A percentile compares a stretch with the other conserved stretches of the same genome.
Evolutionary conservation across 1,140 invertebrate genomes (phyloP).

Genomic region (Brachionus sp.): DNA sequence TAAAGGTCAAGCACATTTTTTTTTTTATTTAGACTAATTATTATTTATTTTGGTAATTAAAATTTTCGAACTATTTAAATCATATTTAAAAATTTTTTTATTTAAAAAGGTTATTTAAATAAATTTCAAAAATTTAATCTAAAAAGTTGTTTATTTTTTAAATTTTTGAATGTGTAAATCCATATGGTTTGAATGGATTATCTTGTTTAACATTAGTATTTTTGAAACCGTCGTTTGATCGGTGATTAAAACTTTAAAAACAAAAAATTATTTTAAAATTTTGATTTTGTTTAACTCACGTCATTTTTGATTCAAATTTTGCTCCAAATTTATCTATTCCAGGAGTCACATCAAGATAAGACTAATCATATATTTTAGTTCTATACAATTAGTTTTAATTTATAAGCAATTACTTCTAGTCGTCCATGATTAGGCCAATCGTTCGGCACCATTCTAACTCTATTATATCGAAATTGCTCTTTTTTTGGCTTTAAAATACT

Average conservation of each 20-base stretch:
- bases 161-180: background rate
- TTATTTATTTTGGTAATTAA: too few species aligned
- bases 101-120: too few species aligned
- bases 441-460: background rate
- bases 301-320: conserved; percentile 4
- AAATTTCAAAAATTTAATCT: too few species aligned
- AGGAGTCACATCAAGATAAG: background rate
- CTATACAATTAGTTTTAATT: background rate
- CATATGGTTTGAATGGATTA: conserved; percentile 16
- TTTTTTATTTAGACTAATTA: too few species aligned
- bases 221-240: background rate
- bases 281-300: background rate
- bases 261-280: background rate
- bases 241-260: conserved; percentile 15
- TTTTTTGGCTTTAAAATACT: background rate
- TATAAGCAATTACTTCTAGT: background rate
- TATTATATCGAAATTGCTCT: conserved; percentile 19
- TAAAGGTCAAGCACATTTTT: too few species aligned
- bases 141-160: background rate
- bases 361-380: background rate
- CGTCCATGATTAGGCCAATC: conserved; percentile 20
- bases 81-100: too few species aligned
- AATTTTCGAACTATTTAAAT: too few species aligned
- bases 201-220: background rate
- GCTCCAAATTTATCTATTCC: conserved; percentile 27